A percentile compares a stretch with the other conserved stretches of the same genome.
These are phyloP conservation scores for Odocoileus virginianus DNA, from an alignment of 2,113 vertebrate genomes.

Conservation along the genomic window DNA sequence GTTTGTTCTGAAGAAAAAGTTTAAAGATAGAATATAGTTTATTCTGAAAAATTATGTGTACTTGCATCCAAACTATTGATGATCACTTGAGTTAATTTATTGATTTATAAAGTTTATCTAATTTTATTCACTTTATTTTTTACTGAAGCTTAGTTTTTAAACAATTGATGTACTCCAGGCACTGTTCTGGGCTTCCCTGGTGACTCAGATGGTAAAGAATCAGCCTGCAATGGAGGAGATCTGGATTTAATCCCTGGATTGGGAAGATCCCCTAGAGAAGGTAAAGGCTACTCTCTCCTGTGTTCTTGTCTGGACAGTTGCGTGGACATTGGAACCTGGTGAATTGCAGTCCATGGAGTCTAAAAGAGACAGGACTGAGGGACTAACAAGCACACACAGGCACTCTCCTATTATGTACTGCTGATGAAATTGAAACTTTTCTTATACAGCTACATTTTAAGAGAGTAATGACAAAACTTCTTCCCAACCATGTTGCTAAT, in stretches of 20 bases:
- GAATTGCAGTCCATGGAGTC: not conserved
- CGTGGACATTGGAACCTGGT: not conserved
- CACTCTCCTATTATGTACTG: not conserved
- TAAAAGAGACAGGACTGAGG: not conserved
- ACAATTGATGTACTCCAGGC: accelerated
- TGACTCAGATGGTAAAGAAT: not conserved
- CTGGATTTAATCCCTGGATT: accelerated
- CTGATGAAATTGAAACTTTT: not conserved
- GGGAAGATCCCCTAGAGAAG: not conserved
- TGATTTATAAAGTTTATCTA: not conserved
- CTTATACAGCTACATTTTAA: not conserved
- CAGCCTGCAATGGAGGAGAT: not conserved
- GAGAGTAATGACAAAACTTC: not conserved
- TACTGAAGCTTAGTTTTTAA: not conserved
- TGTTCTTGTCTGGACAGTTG: not conserved
- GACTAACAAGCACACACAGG: not conserved
- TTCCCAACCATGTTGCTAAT: not conserved
- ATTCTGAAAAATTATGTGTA: not conserved
- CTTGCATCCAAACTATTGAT: not conserved
- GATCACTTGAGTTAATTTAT: not conserved
- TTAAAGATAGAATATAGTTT: not conserved
- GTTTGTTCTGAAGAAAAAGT: not conserved
- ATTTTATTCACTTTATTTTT: not conserved
- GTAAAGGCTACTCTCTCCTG: not conserved
- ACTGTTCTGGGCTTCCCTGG: not conserved